Evolutionary conservation across 2,113 vertebrate genomes (phyloP).

Genomic region (Tympanuchus pallidicinctus): DNA sequence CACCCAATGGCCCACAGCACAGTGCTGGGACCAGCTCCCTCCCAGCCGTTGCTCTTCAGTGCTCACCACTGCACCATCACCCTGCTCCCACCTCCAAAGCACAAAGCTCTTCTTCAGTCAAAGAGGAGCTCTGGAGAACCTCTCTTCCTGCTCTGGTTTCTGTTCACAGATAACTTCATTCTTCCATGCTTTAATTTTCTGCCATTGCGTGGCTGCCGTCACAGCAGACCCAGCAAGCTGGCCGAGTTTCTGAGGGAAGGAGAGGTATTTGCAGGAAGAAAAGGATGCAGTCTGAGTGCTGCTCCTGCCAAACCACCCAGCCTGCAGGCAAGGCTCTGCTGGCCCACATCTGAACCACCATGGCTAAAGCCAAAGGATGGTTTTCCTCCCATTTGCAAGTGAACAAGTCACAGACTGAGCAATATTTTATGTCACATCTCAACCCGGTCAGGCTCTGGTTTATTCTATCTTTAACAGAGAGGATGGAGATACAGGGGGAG

Average conservation of each 20-base stretch:
- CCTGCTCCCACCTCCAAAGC: not conserved
- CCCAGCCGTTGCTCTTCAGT: not conserved
- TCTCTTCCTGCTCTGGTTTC: not conserved
- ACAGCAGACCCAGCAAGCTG: accelerated
- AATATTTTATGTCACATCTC: not conserved
- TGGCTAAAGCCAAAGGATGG: accelerated
- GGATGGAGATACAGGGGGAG: not conserved
- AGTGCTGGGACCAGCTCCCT: not conserved
- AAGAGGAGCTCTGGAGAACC: not conserved
- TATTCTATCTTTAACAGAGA: not conserved
- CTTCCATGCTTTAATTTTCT: not conserved
- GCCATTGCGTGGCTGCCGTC: not conserved
- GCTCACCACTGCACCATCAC: not conserved
- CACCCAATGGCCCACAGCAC: not conserved
- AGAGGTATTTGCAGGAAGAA: not conserved
- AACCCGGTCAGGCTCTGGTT: not conserved
- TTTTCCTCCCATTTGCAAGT: not conserved
- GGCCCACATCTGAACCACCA: not conserved
- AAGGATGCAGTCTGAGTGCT: accelerated
- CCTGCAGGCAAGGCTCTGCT: not conserved
- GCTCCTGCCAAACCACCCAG: not conserved
- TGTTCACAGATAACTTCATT: not conserved
- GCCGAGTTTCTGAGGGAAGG: not conserved
- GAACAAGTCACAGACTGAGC: not conserved
- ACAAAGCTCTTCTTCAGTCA: not conserved